Conservation (phyloP, 2,113 vertebrate genomes). For the Gyps fulvus region DNA sequence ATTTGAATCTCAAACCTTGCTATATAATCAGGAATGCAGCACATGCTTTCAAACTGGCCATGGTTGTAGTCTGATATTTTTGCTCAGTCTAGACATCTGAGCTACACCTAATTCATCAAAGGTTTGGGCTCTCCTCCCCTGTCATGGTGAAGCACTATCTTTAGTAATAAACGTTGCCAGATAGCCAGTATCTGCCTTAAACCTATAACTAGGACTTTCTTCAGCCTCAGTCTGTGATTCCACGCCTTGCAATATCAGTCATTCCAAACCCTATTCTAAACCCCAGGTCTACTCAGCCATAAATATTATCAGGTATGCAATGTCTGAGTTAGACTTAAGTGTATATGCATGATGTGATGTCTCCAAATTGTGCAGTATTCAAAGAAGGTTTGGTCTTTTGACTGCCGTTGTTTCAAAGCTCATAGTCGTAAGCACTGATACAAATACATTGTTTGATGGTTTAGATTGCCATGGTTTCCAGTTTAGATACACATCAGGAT, state of each 20-base stretch:
- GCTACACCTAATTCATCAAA: background rate
- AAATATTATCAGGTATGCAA: background rate
- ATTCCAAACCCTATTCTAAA: background rate
- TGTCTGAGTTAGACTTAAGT: background rate
- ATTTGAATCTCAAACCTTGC: background rate
- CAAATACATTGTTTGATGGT: background rate
- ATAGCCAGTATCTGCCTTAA: background rate
- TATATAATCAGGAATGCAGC: background rate
- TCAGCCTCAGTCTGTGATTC: background rate
- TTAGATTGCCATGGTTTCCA: background rate
- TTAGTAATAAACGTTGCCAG: background rate
- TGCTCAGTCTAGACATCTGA: background rate
- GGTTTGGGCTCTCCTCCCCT: background rate
- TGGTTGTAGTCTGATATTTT: background rate
- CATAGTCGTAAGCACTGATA: background rate
- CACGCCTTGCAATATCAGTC: background rate
- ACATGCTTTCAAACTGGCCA: background rate
- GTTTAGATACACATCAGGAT: background rate
- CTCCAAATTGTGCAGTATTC: background rate
- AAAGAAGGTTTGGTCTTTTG: background rate
- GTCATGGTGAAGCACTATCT: background rate
- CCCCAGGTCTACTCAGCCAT: background rate
- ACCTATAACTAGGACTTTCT: background rate
- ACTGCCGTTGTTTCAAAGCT: background rate
- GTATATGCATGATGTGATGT: background rate